Evolutionary conservation across 2,888 invertebrate species (phyloP), one percentile per base, ranked within the genome.

Genomic region (Mystacides longicornis): DNA sequence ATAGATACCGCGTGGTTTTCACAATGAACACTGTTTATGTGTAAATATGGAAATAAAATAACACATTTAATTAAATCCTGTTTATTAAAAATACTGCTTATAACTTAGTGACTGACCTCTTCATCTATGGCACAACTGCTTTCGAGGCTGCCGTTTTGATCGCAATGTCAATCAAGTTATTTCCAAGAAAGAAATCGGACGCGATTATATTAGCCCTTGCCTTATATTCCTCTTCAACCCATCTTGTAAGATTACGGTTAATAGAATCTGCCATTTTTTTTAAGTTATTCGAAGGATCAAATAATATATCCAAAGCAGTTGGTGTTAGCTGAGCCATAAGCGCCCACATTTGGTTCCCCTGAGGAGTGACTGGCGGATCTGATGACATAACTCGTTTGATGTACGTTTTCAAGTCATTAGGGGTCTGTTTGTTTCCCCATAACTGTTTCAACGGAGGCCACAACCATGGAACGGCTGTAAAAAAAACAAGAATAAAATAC

Each of bases 321-420:
- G 87, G 85, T 0, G 87, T 88, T 49, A 87, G 72, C 69, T 88
- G 84, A 0, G 86, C 85, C 87, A 87, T 88, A 5, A 86, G 80
- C 0, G 87, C 82, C 69, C 77, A 77, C 63, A 81, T 65, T 0
- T 80, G 80, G 9, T 76, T 74, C 2, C 74, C 53, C 14, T 52
- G 71, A 20, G 73, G 71, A 56, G 70, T 62, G 46, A 65, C 71
- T 4, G 56, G 52, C 16, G 37, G 56, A 2, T 56, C 46, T n/a
- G 52, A 23, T 2, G 19, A 63, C 57, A 77, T 71, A 20, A 71
- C 70, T 9, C 64, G 64, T 65, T 76, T 74, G 64, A 77, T 68
- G 69, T 66, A 77, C 60, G 64, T 63, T 63, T 77, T 71, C 42
- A 75, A 62, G 61, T 54, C 52, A 21, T 46, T 23, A 2, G 57